These are phyloP conservation scores for Montipora capricornis DNA, from an alignment of 64 coral and sea anemone species.

Conservation along the genomic window DNA sequence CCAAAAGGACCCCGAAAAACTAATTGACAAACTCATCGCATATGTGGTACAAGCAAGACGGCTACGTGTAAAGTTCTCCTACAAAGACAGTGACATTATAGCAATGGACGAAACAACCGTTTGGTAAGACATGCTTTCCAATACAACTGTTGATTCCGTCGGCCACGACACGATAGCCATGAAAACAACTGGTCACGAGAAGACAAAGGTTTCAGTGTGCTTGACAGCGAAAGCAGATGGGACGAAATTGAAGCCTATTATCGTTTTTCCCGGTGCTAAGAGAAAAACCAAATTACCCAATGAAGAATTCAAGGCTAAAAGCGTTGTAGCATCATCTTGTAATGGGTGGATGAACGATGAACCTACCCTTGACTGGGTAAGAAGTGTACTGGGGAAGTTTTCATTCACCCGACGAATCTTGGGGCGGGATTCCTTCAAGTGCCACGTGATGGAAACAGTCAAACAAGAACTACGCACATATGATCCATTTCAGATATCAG, in stretches of 20 bases:
- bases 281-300: constrained; percentile 38
- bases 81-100: constrained; percentile 45
- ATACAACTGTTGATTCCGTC: constrained; percentile 57
- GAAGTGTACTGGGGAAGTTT: constrained; percentile 41
- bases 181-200: constrained; percentile 55
- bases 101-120: constrained; percentile 51
- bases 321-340: constrained; percentile 26
- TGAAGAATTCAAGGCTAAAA: constrained; percentile 37
- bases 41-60: constrained; percentile 77
- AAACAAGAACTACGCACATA: constrained; percentile 13
- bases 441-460: constrained; percentile 29
- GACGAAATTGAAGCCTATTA: constrained; percentile 43
- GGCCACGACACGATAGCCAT: constrained; percentile 53
- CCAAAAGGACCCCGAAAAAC: constrained; percentile 79
- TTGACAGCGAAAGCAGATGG: constrained; percentile 33
- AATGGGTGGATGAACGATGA: constrained; percentile 74
- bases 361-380: constrained; percentile 54
- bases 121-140: constrained; percentile 39
- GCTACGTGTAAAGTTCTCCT: constrained; percentile 58
- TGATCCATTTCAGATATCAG: too few relatives aligned
- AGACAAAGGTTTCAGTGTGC: constrained; percentile 47
- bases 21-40: constrained; percentile 77
- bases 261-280: constrained; percentile 49
- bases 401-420: constrained; percentile 55
- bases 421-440: constrained; percentile 37